phyloP scores from a whole-genome alignment of 2,888 invertebrate genomes.

The Lasioglossum morio region DNA sequence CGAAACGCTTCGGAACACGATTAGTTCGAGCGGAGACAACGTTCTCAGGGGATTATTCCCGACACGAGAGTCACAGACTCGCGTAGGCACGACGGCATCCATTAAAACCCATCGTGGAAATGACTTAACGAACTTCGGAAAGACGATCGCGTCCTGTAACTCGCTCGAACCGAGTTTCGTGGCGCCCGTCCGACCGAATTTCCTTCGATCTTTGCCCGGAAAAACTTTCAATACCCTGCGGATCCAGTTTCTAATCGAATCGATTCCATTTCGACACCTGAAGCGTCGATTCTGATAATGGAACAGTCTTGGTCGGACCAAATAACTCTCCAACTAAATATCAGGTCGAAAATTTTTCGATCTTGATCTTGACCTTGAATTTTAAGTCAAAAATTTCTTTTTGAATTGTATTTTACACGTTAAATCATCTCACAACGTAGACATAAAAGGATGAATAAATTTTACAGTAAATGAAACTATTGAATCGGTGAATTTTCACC shows the following conservation, averaged over 20 bases:
- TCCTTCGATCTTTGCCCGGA: not conserved
- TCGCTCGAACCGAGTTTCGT: slow-evolving; percentile 31
- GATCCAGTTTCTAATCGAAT: not conserved
- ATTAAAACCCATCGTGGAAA: slow-evolving; percentile 42
- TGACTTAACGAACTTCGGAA: slow-evolving; percentile 43
- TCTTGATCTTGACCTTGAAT: too few species aligned
- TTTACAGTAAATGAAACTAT: too few species aligned
- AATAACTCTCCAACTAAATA: not conserved
- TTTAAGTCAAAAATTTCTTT: too few species aligned
- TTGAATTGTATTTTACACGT: too few species aligned
- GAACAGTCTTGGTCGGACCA: not conserved
- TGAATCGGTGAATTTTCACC: too few species aligned
- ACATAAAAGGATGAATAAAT: too few species aligned
- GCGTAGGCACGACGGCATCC: not conserved
- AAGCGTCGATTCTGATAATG: not conserved
- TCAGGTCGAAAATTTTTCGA: too few species aligned
- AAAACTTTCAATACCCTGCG: not conserved
- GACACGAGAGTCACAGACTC: not conserved
- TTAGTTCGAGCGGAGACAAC: slow-evolving; percentile 25
- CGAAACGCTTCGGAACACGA: slow-evolving; percentile 24
- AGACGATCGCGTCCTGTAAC: slow-evolving; percentile 36
- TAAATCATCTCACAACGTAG: too few species aligned
- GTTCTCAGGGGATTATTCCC: slow-evolving; percentile 18
- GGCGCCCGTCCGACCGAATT: not conserved
- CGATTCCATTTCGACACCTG: not conserved